Percentiles rank a stretch among this genome's conserved stretches.
Evolutionary conservation across 2,113 vertebrate species (phyloP).

Genomic region (Hystrix brachyura): DNA sequence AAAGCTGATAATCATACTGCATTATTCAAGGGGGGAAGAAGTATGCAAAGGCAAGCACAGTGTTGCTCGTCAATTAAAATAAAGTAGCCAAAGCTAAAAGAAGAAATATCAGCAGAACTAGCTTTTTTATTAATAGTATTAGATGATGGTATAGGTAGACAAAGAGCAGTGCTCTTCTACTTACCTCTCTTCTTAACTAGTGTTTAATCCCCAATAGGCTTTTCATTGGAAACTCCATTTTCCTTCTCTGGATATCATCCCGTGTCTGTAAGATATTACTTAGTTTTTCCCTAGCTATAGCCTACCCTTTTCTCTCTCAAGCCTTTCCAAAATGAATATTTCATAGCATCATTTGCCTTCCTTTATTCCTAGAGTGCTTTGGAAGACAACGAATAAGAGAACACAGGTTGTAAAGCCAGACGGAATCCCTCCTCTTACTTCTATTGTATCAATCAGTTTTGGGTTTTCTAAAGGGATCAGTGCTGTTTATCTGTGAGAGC

Average conservation of each 20-base stretch:
- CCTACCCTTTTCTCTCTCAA: constrained; percentile 80
- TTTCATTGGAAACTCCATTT: constrained; percentile 85
- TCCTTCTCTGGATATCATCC: constrained; percentile 65
- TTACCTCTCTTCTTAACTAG: constrained; percentile 85
- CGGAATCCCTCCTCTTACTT: constrained; percentile 58
- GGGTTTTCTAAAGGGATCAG: constrained; percentile 50
- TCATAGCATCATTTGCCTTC: constrained; percentile 70
- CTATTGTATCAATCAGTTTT: constrained; percentile 52
- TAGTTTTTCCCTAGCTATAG: constrained; percentile 70
- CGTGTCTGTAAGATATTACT: constrained; percentile 80
- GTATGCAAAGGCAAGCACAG: background rate
- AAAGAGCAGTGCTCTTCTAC: constrained; percentile 77
- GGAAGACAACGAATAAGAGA: constrained; percentile 74
- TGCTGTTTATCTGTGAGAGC: constrained; percentile 48
- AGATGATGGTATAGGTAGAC: constrained; percentile 68
- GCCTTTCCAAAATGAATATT: constrained; percentile 80
- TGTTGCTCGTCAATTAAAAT: constrained; percentile 70
- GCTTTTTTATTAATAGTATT: constrained; percentile 76
- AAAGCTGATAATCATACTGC: constrained; percentile 41
- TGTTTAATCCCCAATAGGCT: constrained; percentile 76
- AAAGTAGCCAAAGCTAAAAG: constrained; percentile 56
- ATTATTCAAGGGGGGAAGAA: constrained; percentile 28
- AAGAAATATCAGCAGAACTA: constrained; percentile 69
- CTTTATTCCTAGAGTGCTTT: constrained; percentile 66
- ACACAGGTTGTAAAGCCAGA: constrained; percentile 58